These are phyloP conservation scores for Centruroides vittatus DNA, from an alignment of 1,140 invertebrate genomes.

Conservation along the genomic window DNA sequence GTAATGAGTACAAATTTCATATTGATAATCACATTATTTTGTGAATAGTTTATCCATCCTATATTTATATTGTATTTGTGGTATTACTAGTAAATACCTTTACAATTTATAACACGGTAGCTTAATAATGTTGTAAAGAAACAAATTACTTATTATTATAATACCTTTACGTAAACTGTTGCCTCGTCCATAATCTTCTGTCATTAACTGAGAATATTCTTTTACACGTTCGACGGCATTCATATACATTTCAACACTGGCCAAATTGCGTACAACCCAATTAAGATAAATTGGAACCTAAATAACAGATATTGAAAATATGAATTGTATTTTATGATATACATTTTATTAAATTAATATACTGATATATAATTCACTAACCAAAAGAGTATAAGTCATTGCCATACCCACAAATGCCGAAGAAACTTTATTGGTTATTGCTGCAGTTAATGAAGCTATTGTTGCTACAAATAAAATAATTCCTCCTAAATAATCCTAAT, in stretches of 20 bases:
- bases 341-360: background rate
- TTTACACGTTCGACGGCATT: constrained; percentile 54
- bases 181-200: constrained; percentile 22
- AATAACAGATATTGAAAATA: background rate
- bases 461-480: constrained; percentile 57
- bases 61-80: no score
- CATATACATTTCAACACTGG: constrained; percentile 63
- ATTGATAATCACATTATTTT: no score
- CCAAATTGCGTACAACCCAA: constrained; percentile 62
- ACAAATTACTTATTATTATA: no score
- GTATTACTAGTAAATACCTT: no score
- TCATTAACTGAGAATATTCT: constrained; percentile 46
- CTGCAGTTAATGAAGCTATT: constrained; percentile 36
- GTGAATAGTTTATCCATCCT: no score
- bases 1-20: no score
- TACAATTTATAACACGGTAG: no score
- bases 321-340: background rate
- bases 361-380: constrained; percentile 2
- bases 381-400: constrained; percentile 61
- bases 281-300: constrained; percentile 58
- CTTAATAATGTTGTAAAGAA: no score
- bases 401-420: constrained; percentile 41
- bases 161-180: no score
- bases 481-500: constrained; percentile 62
- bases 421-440: constrained; percentile 20